Percentiles rank a stretch among this genome's conserved stretches.
Conservation (phyloP, 2,113 vertebrate species). For the Peromyscus californicus region DNA sequence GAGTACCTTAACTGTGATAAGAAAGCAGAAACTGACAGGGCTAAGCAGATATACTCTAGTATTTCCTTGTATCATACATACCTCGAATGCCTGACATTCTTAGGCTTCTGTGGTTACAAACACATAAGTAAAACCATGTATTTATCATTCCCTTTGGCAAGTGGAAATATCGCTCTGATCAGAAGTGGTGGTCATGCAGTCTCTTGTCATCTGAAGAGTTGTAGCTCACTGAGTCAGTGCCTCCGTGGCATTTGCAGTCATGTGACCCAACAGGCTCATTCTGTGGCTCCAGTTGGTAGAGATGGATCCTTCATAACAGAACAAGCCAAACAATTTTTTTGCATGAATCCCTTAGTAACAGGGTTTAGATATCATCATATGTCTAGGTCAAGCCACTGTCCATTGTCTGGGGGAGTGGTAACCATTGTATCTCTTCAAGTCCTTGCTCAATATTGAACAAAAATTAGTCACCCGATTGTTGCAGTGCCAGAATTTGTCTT, state of each 20-base stretch:
- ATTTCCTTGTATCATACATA: neutral
- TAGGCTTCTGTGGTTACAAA: neutral
- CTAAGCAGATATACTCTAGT: neutral
- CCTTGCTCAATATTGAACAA: neutral
- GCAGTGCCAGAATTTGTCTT: neutral
- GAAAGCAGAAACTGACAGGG: neutral
- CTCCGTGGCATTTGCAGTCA: neutral
- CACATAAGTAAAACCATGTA: constrained; percentile 5
- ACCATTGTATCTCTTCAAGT: neutral
- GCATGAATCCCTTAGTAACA: neutral
- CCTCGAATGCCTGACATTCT: neutral
- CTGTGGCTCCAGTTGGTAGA: neutral
- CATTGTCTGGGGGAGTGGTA: neutral
- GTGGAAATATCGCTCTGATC: neutral
- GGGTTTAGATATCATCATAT: neutral
- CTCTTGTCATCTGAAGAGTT: constrained; percentile 50
- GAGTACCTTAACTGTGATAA: neutral
- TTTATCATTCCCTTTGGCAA: constrained; percentile 35
- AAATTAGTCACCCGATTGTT: neutral
- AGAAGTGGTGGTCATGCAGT: neutral
- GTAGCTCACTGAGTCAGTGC: constrained; percentile 6
- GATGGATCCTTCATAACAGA: neutral
- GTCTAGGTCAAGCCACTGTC: neutral
- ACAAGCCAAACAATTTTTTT: neutral
- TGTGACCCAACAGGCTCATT: neutral